A percentile compares a stretch with the other conserved stretches of the same genome.
These are phyloP conservation scores for Nycticryphes semicollaris DNA, from an alignment of 2,113 vertebrate species.

Conservation along the genomic window DNA sequence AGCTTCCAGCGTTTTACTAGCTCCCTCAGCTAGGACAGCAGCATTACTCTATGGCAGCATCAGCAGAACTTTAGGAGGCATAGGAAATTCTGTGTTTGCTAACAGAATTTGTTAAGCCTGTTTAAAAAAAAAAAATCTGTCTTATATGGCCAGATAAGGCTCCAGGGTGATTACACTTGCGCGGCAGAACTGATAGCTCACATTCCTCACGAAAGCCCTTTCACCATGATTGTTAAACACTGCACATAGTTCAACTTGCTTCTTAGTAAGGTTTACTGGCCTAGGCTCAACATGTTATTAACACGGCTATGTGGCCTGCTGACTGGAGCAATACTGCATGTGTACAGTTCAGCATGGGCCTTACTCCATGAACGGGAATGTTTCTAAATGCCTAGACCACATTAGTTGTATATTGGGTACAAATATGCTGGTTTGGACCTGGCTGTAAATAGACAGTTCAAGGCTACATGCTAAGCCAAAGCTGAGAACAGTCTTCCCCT, in stretches of 20 bases:
- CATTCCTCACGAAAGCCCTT: neutral
- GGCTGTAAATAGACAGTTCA: conserved; percentile 8
- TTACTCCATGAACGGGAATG: neutral
- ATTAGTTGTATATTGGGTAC: neutral
- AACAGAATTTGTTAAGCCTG: too few species aligned
- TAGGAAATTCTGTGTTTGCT: neutral
- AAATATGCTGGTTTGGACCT: neutral
- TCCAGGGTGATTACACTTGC: neutral
- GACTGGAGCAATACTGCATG: neutral
- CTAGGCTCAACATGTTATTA: neutral
- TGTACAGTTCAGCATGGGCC: neutral
- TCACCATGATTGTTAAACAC: neutral
- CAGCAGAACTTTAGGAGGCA: neutral
- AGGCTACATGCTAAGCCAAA: neutral
- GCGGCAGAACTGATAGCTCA: neutral
- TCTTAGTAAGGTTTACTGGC: neutral
- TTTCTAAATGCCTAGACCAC: neutral
- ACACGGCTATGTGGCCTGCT: neutral
- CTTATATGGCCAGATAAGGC: neutral
- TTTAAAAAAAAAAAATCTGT: neutral
- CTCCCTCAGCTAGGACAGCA: neutral
- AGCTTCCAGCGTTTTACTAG: neutral
- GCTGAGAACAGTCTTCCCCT: neutral
- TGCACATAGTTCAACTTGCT: accelerated
- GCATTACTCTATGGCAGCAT: neutral